Conservation (phyloP, 2,888 invertebrate genomes). For the Tortrix viridana region DNA sequence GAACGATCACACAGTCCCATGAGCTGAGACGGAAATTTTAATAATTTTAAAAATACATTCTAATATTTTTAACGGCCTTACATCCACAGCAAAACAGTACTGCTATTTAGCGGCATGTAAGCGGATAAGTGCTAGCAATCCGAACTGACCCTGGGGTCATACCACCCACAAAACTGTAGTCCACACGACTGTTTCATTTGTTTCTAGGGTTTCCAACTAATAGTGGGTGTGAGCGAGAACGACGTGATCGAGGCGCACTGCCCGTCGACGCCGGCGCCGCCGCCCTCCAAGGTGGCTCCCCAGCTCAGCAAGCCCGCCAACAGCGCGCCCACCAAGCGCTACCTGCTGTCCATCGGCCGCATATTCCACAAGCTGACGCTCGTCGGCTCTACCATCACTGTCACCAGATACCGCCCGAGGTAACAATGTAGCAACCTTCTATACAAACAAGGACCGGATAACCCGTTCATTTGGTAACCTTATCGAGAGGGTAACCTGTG, state of each 20-base stretch:
- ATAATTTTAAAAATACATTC: too few relatives aligned
- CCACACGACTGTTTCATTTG: not conserved
- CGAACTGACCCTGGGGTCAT: too few relatives aligned
- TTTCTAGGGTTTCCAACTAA: constrained; percentile 91
- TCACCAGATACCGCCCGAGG: constrained; percentile 97
- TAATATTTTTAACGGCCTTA: too few relatives aligned
- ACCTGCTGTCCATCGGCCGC: constrained; percentile 95
- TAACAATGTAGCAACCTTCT: constrained; percentile 54
- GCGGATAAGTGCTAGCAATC: too few relatives aligned
- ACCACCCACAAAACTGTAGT: not conserved
- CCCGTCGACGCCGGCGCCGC: constrained; percentile 68
- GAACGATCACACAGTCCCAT: too few relatives aligned
- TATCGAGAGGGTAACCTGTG: too few relatives aligned
- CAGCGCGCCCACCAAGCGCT: constrained; percentile 86
- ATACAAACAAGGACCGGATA: not conserved
- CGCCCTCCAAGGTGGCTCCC: constrained; percentile 77
- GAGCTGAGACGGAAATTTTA: too few relatives aligned
- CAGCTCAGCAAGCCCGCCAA: constrained; percentile 68
- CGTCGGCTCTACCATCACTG: constrained; percentile 94
- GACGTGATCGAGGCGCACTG: constrained; percentile 73
- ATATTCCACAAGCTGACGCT: constrained; percentile 97
- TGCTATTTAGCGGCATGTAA: too few relatives aligned
- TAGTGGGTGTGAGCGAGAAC: constrained; percentile 83
- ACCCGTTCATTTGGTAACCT: too few relatives aligned
- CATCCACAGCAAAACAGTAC: too few relatives aligned